Evolutionary conservation across 64 coral and sea anemone genomes (phyloP), one percentile per base, ranked within the genome.

Genomic region (Montipora foliosa): DNA sequence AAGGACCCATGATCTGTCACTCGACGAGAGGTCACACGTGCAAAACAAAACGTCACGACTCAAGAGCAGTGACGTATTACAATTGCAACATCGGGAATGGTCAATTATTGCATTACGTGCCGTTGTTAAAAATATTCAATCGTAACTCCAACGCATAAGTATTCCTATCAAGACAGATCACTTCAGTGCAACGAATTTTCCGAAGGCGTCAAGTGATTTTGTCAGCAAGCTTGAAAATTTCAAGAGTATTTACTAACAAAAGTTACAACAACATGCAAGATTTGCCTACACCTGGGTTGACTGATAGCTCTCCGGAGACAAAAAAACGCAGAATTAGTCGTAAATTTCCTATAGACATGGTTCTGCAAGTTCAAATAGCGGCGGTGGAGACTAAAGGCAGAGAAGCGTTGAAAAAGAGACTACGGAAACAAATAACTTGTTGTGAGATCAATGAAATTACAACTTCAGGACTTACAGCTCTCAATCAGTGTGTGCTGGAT

Each of bases 361-460:
- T 92, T 10, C 66, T 82, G 15, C 90, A 78, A 67, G 80, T 92
- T 77, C 82, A 77, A 82, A 61, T 92, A 49, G 80, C 72, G 37
- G 58, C 74, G 1, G 79, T 55, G 52, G 67, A 96, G n/a, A 88
- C 92, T 37, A 84, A 49, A 47, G 66, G 84, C 11, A 95, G 93
- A 52, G 96, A 98, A 72, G 66, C 88, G 19, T 75, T 95, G 44
- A 91, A 82, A 66, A 96, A 83, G 62, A 77, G 96, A 24, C 82
- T 98, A 3, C 66, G 82, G 88, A 94, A 98, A 58, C 89, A 94
- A 53, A 49, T 98, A 0, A 95, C 92, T 4, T 87, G 75, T 50
- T 96, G 90, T 21, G 84, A 99, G 53, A 91, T 99, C 11, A 79
- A 99, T 72, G 95, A 96, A 79, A 91, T 99, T 57, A 99, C 95